Evolutionary conservation across 2,888 invertebrate species (phyloP).

Genomic region (Uropetala carovei): DNA sequence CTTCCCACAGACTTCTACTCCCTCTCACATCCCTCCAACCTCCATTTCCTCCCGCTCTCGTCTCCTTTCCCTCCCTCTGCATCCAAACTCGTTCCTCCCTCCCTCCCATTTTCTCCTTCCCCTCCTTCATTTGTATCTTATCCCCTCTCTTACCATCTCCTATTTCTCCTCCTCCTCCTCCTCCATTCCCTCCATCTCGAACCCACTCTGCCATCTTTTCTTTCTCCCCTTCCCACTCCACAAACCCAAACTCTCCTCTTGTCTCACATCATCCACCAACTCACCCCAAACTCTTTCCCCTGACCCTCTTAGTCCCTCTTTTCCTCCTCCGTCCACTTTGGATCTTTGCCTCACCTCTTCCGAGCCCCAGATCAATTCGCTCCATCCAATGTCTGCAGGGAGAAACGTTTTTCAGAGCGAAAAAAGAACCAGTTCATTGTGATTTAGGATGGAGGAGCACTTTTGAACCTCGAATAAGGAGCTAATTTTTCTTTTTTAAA

Average conservation of each 20-base stretch:
- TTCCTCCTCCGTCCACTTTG: neutral
- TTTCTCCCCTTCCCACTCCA: neutral
- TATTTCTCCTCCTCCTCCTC: no score
- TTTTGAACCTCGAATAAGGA: no score
- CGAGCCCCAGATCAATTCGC: neutral
- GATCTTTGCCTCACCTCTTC: neutral
- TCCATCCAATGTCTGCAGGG: neutral
- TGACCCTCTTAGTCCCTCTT: neutral
- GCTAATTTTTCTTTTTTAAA: no score
- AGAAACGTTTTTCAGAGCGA: slow-evolving; percentile 10
- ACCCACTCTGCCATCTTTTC: neutral
- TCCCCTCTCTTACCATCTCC: no score
- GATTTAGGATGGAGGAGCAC: neutral
- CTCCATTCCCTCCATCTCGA: no score
- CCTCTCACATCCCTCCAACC: no score
- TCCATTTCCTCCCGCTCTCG: no score
- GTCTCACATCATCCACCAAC: neutral
- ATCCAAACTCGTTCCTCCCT: no score
- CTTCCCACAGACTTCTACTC: no score
- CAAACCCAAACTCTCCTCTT: neutral
- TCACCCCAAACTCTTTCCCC: neutral
- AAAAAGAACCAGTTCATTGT: slow-evolving; percentile 20
- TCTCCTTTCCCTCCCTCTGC: no score
- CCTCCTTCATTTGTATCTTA: no score
- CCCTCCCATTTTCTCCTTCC: no score